These are phyloP conservation scores for Strigamia maritima DNA, from an alignment of 2,888 invertebrate species.

Conservation along the genomic window DNA sequence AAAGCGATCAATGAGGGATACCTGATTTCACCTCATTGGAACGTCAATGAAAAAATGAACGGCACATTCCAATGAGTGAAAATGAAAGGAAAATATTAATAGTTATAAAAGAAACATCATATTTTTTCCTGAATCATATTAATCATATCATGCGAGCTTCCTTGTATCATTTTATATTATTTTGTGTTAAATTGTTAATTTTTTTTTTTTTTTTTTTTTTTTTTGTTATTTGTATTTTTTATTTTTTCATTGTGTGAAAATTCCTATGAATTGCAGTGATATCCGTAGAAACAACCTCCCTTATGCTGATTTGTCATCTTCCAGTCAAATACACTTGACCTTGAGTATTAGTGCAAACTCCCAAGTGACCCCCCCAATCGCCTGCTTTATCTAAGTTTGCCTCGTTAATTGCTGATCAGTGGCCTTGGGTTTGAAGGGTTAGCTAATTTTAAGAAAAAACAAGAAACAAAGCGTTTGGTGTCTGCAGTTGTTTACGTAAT, in stretches of 20 bases:
- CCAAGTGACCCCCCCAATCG: background rate
- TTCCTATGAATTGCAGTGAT: background rate
- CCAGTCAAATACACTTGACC: background rate
- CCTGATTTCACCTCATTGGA: slow-evolving; percentile 30
- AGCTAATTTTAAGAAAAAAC: background rate
- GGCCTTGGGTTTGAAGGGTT: slow-evolving; percentile 28
- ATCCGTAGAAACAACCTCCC: slow-evolving; percentile 5
- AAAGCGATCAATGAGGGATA: slow-evolving; percentile 25
- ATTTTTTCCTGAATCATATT: background rate
- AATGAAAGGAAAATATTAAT: background rate
- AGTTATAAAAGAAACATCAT: background rate
- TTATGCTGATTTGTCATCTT: background rate
- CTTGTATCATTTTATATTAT: background rate
- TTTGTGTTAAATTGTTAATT: background rate
- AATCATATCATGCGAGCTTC: background rate
- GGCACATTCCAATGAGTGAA: slow-evolving; percentile 4
- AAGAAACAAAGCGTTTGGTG: slow-evolving; percentile 27
- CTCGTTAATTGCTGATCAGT: background rate
- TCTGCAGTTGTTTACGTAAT: slow-evolving; percentile 25
- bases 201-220: background rate
- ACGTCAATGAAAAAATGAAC: slow-evolving; percentile 8
- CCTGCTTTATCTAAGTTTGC: background rate
- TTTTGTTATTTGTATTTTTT: background rate
- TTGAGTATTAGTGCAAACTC: background rate
- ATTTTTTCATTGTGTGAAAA: background rate